Conservation (phyloP, 1,140 invertebrate genomes). For the Ceratina australensis region DNA sequence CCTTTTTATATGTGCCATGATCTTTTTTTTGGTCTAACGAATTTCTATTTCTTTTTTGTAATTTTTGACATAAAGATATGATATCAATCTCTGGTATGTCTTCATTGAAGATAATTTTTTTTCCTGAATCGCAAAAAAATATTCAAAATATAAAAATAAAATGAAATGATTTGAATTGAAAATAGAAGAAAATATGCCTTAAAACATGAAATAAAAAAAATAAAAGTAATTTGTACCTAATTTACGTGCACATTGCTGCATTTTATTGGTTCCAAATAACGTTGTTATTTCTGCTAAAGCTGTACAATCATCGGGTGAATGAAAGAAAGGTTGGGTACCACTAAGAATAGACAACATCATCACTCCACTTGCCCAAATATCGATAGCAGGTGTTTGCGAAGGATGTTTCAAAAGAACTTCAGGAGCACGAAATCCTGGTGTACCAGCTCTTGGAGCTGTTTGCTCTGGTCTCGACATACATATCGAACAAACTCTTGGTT, state of each 20-base stretch:
- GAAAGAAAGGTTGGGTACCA: conserved; percentile 91
- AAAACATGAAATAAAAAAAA: conserved; percentile 18
- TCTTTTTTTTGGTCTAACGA: conserved; percentile 48
- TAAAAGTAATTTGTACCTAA: conserved; percentile 81
- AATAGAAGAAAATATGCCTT: conserved; percentile 13
- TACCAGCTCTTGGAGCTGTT: conserved; percentile 90
- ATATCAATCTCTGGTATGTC: conserved; percentile 71
- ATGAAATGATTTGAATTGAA: conserved; percentile 29
- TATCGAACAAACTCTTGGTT: conserved; percentile 82
- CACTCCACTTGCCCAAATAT: conserved; percentile 94
- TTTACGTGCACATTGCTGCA: conserved; percentile 84
- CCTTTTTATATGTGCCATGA: conserved; percentile 59
- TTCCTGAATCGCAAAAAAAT: conserved; percentile 68
- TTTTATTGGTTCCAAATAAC: conserved; percentile 86
- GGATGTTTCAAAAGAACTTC: conserved; percentile 91
- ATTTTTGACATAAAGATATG: conserved; percentile 70
- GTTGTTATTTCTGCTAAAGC: conserved; percentile 91
- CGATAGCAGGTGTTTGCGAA: conserved; percentile 90
- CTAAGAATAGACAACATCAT: conserved; percentile 90
- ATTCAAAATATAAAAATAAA: conserved; percentile 45
- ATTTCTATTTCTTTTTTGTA: conserved; percentile 68
- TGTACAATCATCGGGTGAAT: conserved; percentile 88
- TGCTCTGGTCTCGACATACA: conserved; percentile 82
- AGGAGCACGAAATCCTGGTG: conserved; percentile 93
- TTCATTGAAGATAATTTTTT: conserved; percentile 75